Conservation (phyloP, 2,888 invertebrate species). For the Syrista parreyssii region DNA sequence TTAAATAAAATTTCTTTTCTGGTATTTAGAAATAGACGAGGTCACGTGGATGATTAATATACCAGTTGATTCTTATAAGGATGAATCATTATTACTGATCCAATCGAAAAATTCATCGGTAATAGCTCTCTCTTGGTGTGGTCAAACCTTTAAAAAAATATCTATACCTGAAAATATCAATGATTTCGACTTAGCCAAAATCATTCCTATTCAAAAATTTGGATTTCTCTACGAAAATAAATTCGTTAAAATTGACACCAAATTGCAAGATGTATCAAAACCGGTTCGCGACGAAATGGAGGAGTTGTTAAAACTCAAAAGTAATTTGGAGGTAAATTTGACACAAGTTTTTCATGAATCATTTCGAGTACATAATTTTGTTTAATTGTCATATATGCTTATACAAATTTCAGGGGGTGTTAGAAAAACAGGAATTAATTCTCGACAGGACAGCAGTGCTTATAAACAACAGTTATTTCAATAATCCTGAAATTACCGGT, state of each 20-base stretch:
- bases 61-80: constrained; percentile 62
- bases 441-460: constrained; percentile 36
- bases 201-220: constrained; percentile 43
- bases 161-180: constrained; percentile 34
- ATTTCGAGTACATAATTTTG: constrained; percentile 9
- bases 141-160: constrained; percentile 35
- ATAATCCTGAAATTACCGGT: constrained; percentile 34
- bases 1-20: background rate
- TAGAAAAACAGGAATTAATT: constrained; percentile 42
- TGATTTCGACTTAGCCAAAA: constrained; percentile 41
- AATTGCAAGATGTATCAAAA: constrained; percentile 47
- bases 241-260: constrained; percentile 47
- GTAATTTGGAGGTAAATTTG: constrained; percentile 53
- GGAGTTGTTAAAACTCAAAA: constrained; percentile 47
- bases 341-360: constrained; percentile 13
- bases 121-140: constrained; percentile 47
- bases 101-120: constrained; percentile 55
- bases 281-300: constrained; percentile 53
- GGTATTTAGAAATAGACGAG: constrained; percentile 40
- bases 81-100: constrained; percentile 65
- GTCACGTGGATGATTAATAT: constrained; percentile 47
- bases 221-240: constrained; percentile 46
- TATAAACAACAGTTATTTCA: constrained; percentile 35
- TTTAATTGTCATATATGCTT: constrained; percentile 3
- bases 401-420: constrained; percentile 8